These are phyloP conservation scores for Zootermopsis nevadensis DNA, from an alignment of 2,888 invertebrate species.

Conservation along the genomic window DNA sequence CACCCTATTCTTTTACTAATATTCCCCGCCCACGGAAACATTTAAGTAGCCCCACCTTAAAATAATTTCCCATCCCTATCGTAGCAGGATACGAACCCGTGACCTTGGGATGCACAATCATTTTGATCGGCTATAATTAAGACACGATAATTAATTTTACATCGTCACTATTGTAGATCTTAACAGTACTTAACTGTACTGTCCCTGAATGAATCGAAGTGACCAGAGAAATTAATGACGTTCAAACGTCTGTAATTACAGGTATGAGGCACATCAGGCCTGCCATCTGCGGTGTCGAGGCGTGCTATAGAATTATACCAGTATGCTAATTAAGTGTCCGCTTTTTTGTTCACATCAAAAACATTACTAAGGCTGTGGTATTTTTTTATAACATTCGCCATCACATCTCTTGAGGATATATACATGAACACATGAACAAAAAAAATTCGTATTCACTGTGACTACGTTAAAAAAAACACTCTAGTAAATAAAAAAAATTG, in stretches of 20 bases:
- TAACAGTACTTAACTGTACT: background rate
- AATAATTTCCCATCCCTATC: no score
- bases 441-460: background rate
- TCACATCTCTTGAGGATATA: background rate
- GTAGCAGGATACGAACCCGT: no score
- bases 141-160: no score
- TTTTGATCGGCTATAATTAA: no score
- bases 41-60: no score
- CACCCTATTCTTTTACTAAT: no score
- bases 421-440: background rate
- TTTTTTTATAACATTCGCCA: background rate
- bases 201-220: background rate
- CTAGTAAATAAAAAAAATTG: background rate
- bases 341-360: background rate
- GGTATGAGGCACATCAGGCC: background rate
- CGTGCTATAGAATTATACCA: background rate
- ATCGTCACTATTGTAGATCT: background rate
- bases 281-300: background rate
- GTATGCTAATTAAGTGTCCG: constrained; percentile 6
- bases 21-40: no score
- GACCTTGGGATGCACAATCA: no score
- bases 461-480: background rate
- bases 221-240: constrained; percentile 17
- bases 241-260: constrained; percentile 16
- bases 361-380: background rate